Evolutionary conservation across 92 coral and sea anemone genomes (phyloP).

Genomic region (Epizoanthus stellaris): DNA sequence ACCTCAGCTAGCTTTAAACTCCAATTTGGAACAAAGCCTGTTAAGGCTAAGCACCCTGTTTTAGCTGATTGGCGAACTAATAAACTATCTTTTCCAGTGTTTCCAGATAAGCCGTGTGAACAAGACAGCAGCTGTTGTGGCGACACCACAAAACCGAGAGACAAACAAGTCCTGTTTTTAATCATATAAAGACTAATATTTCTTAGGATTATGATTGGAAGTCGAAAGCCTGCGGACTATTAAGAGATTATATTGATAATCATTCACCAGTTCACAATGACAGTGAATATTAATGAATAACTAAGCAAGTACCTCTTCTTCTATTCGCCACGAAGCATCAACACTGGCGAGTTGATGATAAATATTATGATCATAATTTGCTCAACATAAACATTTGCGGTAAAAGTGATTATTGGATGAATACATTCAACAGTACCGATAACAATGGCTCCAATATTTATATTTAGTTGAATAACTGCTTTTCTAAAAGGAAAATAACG

Average conservation of each 20-base stretch:
- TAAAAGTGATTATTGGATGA: conserved; percentile 1
- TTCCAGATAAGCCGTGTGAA: neutral
- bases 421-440: neutral
- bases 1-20: neutral
- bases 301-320: neutral
- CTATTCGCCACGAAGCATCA: neutral
- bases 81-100: neutral
- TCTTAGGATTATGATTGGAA: conserved; percentile 22
- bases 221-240: neutral
- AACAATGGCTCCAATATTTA: too few relatives aligned
- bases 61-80: neutral
- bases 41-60: neutral
- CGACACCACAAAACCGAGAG: neutral
- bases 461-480: too few relatives aligned
- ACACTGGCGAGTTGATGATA: neutral
- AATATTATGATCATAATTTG: conserved; percentile 9
- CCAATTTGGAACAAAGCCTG: neutral
- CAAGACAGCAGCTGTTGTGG: neutral
- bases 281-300: conserved; percentile 12
- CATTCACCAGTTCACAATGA: neutral
- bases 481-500: too few relatives aligned
- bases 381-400: neutral
- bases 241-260: neutral
- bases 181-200: conserved; percentile 1
- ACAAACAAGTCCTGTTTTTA: conserved; percentile 15